Base-by-base conservation (phyloP, 2,113 vertebrate genomes). In the Brachyhypopomus occidentalis region DNA sequence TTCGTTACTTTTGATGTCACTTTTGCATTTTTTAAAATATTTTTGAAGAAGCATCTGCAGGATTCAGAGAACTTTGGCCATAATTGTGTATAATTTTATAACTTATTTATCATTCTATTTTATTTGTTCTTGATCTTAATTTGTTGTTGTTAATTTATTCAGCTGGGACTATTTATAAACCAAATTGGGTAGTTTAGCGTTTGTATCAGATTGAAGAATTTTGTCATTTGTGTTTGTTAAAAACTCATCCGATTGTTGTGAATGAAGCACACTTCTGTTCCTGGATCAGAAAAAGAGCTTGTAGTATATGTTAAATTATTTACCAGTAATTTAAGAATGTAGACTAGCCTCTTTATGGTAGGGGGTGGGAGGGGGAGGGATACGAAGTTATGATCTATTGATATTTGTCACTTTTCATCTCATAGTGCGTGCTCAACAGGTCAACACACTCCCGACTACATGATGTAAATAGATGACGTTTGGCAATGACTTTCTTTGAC, bases 71-170 rank as follows among this genome's bases (percentile, higher is more conserved):
- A 93, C 94, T 85, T 93, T 93, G 93, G 88, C 86, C 88, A 80
- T 88, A 87, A 82, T 90, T 86, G 85, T 92, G 89, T 94, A 95
- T 96, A 95, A 96, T 97, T 97, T 96, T 97, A 92, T 98, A 96
- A 94, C 92, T 89, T 88, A 92, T 90, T 94, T 83, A 84, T 86
- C 67, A 23, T 45, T 1, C 22, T 80, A 59, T 73, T 85, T 71
- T 75, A 75, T 79, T 84, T 67, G 77, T 85, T 80, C 48, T 56
- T 66, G 67, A 55, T 56, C 6, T 55, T 75, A 34, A 80, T 88
- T 89, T 87, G 71, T 80, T 78, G 76, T 89, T 88, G 89, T 91
- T 91, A 69, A 76, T 94, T 95, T 94, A 93, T 92, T 93, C 89
- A 92, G 93, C 92, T 88, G 93, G 87, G 81, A 88, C 93, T 94